phyloP scores from a whole-genome alignment of 2,113 vertebrate species.

The Anoura caudifer region DNA sequence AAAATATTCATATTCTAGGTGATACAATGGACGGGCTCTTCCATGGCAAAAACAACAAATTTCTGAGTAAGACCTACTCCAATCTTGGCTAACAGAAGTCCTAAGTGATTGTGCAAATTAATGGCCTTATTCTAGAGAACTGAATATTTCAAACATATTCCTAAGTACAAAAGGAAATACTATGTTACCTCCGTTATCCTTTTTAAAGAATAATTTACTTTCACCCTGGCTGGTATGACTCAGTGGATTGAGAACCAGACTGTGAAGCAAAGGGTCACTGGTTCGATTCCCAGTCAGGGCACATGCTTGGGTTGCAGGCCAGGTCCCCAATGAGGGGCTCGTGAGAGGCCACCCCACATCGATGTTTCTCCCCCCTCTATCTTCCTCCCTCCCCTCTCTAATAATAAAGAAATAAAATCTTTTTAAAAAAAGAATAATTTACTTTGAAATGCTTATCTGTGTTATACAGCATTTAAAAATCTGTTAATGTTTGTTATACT shows the following conservation, averaged over 20 bases:
- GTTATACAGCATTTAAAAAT: background rate
- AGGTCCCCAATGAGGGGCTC: too few relatives aligned
- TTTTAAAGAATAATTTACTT: background rate
- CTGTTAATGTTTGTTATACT: background rate
- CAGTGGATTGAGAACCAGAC: too few relatives aligned
- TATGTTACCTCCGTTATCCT: background rate
- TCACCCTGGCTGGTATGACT: background rate
- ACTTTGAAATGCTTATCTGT: background rate
- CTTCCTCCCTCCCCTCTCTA: too few relatives aligned
- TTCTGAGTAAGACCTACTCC: background rate
- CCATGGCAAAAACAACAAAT: background rate
- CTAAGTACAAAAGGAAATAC: background rate
- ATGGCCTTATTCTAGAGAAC: background rate
- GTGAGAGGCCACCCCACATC: too few relatives aligned
- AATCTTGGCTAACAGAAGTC: background rate
- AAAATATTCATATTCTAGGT: background rate
- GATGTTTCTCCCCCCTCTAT: too few relatives aligned
- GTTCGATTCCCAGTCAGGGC: too few relatives aligned
- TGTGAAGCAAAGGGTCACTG: too few relatives aligned
- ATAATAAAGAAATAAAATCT: too few relatives aligned
- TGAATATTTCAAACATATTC: background rate
- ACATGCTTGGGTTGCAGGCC: too few relatives aligned
- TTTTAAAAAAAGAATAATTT: background rate
- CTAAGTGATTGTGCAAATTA: background rate
- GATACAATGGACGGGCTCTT: background rate